Evolutionary conservation across 2,888 invertebrate species (phyloP).

Genomic region (Bombylius major): DNA sequence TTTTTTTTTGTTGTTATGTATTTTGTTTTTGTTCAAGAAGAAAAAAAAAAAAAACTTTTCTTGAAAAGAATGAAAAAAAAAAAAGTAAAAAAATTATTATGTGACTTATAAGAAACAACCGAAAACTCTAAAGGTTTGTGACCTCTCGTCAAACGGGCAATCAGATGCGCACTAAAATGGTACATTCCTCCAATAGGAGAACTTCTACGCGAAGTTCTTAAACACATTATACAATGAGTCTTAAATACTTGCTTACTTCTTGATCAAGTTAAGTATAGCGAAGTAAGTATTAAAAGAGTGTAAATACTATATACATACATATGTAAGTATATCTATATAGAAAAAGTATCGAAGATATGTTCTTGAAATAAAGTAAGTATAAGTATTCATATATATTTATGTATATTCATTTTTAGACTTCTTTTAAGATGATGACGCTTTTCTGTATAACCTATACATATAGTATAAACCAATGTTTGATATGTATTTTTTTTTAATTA

Average conservation of each 20-base stretch:
- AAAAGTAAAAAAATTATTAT: not conserved
- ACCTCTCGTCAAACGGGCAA: constrained; percentile 37
- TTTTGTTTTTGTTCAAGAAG: too few species aligned
- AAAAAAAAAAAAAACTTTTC: too few species aligned
- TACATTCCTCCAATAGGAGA: constrained; percentile 19
- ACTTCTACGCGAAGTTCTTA: constrained; percentile 10
- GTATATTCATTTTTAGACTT: not conserved
- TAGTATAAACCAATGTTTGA: too few species aligned
- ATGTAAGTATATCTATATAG: too few species aligned
- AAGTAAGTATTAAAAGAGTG: too few species aligned
- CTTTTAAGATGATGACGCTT: not conserved
- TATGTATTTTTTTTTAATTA: too few species aligned
- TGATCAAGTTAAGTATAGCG: too few species aligned
- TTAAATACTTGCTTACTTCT: constrained; percentile 3
- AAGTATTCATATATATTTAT: not conserved
- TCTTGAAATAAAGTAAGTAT: not conserved
- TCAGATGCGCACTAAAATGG: constrained; percentile 36
- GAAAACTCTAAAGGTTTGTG: constrained; percentile 17
- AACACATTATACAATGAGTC: not conserved
- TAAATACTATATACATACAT: too few species aligned
- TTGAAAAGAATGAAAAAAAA: too few species aligned
- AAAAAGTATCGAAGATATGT: too few species aligned
- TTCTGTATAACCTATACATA: too few species aligned
- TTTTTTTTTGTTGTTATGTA: too few species aligned
- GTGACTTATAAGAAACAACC: not conserved